Conservation (phyloP, 1,140 invertebrate genomes). For the Liolophura sinensis region DNA sequence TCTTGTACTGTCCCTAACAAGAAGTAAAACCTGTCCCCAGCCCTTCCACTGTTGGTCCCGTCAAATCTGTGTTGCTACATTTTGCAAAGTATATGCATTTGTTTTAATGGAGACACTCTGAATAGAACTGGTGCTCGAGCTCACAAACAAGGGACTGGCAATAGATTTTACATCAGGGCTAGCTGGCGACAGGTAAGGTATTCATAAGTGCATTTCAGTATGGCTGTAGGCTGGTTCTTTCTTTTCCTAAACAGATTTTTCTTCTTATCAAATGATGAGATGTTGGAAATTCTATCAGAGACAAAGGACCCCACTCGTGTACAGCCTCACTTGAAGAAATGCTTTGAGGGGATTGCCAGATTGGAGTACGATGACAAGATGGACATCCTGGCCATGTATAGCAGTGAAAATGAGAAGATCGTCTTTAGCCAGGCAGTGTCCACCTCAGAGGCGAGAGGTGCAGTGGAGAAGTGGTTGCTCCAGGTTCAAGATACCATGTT, state of each 20-base stretch:
- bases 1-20: too few relatives aligned
- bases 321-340: constrained; percentile 61
- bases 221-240: not conserved
- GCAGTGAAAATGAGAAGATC: constrained; percentile 58
- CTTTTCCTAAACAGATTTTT: constrained; percentile 49
- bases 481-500: constrained; percentile 60
- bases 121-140: too few relatives aligned
- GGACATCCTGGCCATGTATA: constrained; percentile 59
- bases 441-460: constrained; percentile 56
- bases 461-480: constrained; percentile 61
- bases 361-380: constrained; percentile 57
- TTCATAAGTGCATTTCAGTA: not conserved
- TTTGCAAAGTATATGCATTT: too few relatives aligned
- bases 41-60: too few relatives aligned
- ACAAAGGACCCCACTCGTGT: constrained; percentile 60
- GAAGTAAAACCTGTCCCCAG: too few relatives aligned
- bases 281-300: constrained; percentile 61
- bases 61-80: too few relatives aligned
- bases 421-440: constrained; percentile 45
- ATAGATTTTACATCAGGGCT: not conserved
- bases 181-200: not conserved
- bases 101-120: too few relatives aligned
- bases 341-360: constrained; percentile 60
- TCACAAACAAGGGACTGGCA: not conserved
- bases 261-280: constrained; percentile 62